A percentile compares a stretch with the other conserved stretches of the same genome.
Conservation (phyloP, 1,140 invertebrate species). For the Zaprionus ornatus region DNA sequence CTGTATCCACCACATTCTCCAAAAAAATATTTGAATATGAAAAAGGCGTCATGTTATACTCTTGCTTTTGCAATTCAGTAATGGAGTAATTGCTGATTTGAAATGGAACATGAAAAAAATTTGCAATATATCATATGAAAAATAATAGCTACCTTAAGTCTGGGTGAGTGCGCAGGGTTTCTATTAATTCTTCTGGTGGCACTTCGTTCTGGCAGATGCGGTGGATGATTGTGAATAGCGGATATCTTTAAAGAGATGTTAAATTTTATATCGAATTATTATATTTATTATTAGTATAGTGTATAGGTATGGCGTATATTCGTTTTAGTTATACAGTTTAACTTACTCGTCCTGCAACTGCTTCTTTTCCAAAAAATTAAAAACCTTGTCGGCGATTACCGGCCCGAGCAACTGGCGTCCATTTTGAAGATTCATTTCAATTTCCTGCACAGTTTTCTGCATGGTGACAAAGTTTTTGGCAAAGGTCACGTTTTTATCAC, state of each 20-base stretch:
- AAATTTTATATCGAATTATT: neutral
- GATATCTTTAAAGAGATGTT: conserved; percentile 88
- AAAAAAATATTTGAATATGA: conserved; percentile 1
- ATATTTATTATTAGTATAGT: too few relatives aligned
- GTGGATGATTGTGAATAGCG: conserved; percentile 97
- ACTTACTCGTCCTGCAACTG: conserved; percentile 91
- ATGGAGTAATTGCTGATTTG: conserved; percentile 40
- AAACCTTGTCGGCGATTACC: conserved; percentile 97
- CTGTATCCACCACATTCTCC: conserved; percentile 14
- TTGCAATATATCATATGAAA: neutral
- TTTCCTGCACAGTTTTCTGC: conserved; percentile 93
- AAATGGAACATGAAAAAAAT: neutral
- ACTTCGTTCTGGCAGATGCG: conserved; percentile 94
- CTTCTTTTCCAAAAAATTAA: conserved; percentile 92
- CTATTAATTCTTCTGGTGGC: conserved; percentile 90
- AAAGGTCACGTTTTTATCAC: conserved; percentile 96
- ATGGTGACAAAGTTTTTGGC: conserved; percentile 97
- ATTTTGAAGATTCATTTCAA: conserved; percentile 97
- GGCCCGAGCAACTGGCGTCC: conserved; percentile 99
- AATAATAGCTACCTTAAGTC: conserved; percentile 93
- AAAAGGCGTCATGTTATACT: neutral
- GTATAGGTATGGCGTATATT: too few relatives aligned
- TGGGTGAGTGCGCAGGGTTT: conserved; percentile 96
- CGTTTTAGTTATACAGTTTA: neutral
- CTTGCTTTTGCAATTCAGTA: conserved; percentile 38